A percentile compares a stretch with the other conserved stretches of the same genome.
Evolutionary conservation across 2,888 invertebrate genomes (phyloP).

Genomic region (Cotesia congregata): DNA sequence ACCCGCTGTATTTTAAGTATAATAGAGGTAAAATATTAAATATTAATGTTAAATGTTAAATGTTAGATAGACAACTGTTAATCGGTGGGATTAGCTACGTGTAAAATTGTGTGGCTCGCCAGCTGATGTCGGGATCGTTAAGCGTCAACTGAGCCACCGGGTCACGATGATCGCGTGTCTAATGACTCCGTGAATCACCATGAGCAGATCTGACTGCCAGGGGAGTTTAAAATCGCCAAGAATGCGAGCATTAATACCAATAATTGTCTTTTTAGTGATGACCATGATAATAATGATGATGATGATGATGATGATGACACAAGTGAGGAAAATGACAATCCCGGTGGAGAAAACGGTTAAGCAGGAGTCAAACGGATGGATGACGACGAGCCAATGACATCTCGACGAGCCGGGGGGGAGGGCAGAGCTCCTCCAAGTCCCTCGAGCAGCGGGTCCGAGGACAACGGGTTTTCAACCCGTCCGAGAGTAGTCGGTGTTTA

Average conservation of each 20-base stretch:
- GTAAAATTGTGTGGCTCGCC: background rate
- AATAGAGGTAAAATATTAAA: background rate
- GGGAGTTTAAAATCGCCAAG: background rate
- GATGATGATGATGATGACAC: constrained; percentile 16
- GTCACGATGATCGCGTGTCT: constrained; percentile 27
- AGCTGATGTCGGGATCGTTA: constrained; percentile 27
- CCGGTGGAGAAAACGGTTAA: background rate
- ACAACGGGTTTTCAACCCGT: constrained; percentile 64
- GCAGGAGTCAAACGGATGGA: background rate
- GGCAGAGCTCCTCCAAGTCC: constrained; percentile 65
- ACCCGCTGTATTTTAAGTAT: background rate
- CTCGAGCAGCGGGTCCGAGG: constrained; percentile 66
- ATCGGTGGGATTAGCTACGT: background rate
- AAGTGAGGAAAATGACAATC: too few relatives aligned
- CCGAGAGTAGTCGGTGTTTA: constrained; percentile 61
- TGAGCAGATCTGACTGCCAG: constrained; percentile 29
- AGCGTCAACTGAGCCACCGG: constrained; percentile 22
- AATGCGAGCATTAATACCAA: background rate
- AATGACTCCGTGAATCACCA: constrained; percentile 27
- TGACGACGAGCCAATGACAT: constrained; percentile 61
- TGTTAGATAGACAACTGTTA: too few relatives aligned
- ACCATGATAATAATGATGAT: constrained; percentile 3
- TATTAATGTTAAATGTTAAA: too few relatives aligned
- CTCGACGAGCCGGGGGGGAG: constrained; percentile 66
- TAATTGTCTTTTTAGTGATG: background rate